Conservation (phyloP, 2,888 invertebrate genomes). For the Drosophila buzzatii region DNA sequence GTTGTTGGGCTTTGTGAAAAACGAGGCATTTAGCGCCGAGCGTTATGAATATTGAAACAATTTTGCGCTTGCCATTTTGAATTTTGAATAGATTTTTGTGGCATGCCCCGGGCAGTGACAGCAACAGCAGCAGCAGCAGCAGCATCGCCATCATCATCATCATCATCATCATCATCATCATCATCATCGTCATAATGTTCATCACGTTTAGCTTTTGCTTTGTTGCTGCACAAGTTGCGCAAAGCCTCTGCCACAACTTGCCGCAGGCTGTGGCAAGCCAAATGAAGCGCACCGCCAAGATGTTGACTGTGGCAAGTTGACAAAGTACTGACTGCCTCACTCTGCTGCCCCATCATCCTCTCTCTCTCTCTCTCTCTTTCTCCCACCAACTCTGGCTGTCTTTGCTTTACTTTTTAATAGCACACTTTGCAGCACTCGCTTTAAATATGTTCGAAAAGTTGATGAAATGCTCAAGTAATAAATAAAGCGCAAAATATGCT, state of each 20-base stretch:
- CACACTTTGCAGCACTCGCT: constrained; percentile 31
- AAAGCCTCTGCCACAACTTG: constrained; percentile 32
- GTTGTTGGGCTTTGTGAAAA: constrained; percentile 43
- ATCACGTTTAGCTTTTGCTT: constrained; percentile 19
- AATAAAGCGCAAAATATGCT: constrained; percentile 24
- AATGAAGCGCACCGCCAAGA: constrained; percentile 29
- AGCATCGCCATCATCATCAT: background rate
- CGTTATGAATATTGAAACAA: constrained; percentile 81
- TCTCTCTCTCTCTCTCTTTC: background rate
- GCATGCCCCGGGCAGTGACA: constrained; percentile 19
- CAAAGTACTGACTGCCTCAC: constrained; percentile 11
- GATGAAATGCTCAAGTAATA: constrained; percentile 16
- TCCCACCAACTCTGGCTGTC: no score
- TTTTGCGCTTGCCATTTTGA: constrained; percentile 80
- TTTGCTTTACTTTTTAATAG: constrained; percentile 33
- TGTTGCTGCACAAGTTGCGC: constrained; percentile 30
- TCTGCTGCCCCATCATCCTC: no score
- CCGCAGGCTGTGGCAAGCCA: constrained; percentile 49
- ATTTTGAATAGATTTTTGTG: constrained; percentile 72
- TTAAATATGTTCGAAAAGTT: constrained; percentile 26
- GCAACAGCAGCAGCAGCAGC: constrained; percentile 8
- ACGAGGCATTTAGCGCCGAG: constrained; percentile 76
- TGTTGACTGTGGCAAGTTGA: constrained; percentile 44
- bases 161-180: constrained; percentile 8
- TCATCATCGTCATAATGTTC: constrained; percentile 6